Base-by-base conservation (phyloP, 2,888 invertebrate species). In the Hyposoter dolosus region DNA sequence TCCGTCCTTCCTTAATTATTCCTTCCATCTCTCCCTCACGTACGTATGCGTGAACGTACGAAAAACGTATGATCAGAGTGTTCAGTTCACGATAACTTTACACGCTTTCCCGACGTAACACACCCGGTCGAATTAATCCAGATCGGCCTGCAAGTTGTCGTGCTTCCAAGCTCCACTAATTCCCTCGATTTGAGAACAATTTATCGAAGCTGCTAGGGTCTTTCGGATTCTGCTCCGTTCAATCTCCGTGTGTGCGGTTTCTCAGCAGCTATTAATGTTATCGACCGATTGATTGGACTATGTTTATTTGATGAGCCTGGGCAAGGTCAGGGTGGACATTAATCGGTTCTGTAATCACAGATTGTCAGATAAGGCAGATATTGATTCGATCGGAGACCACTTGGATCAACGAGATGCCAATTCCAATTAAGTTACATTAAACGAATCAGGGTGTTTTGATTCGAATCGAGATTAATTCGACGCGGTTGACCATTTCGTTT, bases 41-140 rank as follows among this genome's bases (percentile, higher is more conserved):
- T 28, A 28, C 60, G n/a, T 28, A 28, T 28, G 12, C 60, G 15
- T 12, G 12, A 28, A 56, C 10, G 23, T 10, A 10, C 56, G 50
- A 43, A 65, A 66, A 19, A 23, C 45, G 5, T 7, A 19, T 45
- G 56, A 23, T 23, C 65, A 17, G 60, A 7, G 19, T 17, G 15
- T 72, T 32, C 15, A 63, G 45, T 80, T 53, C 32, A 79, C 60
- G 15, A 60, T 43, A 40, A 60, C 23, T 53, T 9, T 23, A 23
- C 15, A 12, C 56, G 74, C 17, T 23, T 74, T 17, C 35, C 60
- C 7, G 12, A 1, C 56, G 43, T 23, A 17, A 43, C 23, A 15
- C 1, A 60, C 12, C 56, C 7, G 6, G 28, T 60, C n/a, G 56
- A 23, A 53, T 40, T 23, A 60, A 43, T 3, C 15, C 56, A 56